Percentiles rank a stretch among this genome's conserved stretches.
Conservation (phyloP, 2,797 vertebrate species). For the Clarias fuscus region DNA sequence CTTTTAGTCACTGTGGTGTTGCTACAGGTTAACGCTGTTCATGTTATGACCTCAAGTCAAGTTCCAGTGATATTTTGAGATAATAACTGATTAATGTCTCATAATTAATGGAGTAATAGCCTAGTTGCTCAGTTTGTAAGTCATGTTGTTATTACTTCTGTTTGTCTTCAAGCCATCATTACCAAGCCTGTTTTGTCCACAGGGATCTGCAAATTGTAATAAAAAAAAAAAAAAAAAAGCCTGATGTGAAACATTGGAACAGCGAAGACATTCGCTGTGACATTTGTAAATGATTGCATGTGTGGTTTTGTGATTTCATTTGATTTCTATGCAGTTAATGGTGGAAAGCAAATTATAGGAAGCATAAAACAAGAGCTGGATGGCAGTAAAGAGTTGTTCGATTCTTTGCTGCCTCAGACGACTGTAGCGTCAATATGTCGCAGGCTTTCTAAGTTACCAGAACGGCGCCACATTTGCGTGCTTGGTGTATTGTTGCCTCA, state of each 20-base stretch:
- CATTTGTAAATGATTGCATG: not conserved
- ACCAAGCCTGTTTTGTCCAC: not conserved
- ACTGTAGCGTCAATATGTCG: not conserved
- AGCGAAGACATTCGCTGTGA: too few species aligned
- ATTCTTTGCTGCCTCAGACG: not conserved
- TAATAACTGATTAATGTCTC: not conserved
- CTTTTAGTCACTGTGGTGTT: not conserved
- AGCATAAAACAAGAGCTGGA: not conserved
- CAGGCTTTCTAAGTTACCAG: conserved; percentile 5
- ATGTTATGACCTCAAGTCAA: not conserved
- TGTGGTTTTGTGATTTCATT: not conserved
- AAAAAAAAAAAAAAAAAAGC: not conserved
- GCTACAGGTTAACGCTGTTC: not conserved
- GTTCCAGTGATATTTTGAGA: not conserved
- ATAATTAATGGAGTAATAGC: not conserved
- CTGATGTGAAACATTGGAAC: not conserved
- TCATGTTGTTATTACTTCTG: not conserved
- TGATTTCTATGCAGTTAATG: not conserved
- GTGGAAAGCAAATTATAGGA: not conserved
- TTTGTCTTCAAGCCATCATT: not conserved
- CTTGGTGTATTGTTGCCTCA: not conserved
- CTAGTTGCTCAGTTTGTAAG: not conserved
- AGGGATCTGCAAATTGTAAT: not conserved
- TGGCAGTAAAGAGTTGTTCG: not conserved
- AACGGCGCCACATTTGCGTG: not conserved